Conservation (phyloP, 2,888 invertebrate genomes). For the Ennomos erosarius region DNA sequence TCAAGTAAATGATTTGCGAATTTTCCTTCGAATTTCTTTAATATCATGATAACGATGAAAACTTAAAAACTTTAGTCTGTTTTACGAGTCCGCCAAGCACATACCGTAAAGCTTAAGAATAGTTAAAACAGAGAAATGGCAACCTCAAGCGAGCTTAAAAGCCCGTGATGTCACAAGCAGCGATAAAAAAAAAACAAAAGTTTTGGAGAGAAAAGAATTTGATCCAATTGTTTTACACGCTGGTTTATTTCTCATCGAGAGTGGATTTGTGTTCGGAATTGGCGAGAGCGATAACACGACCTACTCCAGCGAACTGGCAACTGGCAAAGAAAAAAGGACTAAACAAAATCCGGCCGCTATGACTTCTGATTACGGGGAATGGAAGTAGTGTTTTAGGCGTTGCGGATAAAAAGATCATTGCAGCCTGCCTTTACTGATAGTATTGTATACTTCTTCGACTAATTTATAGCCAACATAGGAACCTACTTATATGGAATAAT, state of each 20-base stretch:
- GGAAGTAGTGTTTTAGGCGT: constrained; percentile 49
- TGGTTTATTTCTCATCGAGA: constrained; percentile 40
- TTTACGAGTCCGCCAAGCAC: constrained; percentile 30
- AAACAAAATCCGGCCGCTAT: constrained; percentile 39
- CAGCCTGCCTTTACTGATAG: constrained; percentile 8
- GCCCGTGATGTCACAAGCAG: constrained; percentile 28
- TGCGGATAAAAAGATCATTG: constrained; percentile 52
- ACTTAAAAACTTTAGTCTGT: constrained; percentile 26
- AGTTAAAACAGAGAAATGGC: constrained; percentile 31
- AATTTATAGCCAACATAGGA: constrained; percentile 14
- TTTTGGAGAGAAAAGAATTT: constrained; percentile 33
- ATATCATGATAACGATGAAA: constrained; percentile 20
- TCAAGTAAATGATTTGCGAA: background rate
- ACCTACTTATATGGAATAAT: background rate
- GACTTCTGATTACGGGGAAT: constrained; percentile 47
- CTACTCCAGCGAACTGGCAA: constrained; percentile 29
- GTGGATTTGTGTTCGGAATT: constrained; percentile 40
- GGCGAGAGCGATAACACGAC: constrained; percentile 39
- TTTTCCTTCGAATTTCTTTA: constrained; percentile 7
- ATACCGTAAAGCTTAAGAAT: constrained; percentile 31
- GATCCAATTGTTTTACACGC: constrained; percentile 39
- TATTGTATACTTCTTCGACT: background rate
- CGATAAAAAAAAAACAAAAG: constrained; percentile 33
- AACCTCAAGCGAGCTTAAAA: constrained; percentile 33
- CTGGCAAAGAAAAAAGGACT: constrained; percentile 35